phyloP scores from a whole-genome alignment of 1,140 invertebrate genomes.

The Pemphigus obesinymphae region DNA sequence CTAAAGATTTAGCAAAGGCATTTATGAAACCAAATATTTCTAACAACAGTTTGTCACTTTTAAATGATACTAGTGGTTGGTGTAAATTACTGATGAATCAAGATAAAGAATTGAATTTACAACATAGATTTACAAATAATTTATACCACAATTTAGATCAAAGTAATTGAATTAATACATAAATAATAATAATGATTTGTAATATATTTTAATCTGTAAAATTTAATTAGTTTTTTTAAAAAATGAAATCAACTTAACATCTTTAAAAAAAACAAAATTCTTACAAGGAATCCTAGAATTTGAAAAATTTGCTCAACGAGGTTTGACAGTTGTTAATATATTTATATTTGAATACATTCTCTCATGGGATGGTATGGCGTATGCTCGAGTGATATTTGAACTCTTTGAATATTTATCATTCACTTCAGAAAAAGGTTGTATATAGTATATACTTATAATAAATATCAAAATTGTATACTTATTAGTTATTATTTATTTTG shows the following conservation, averaged over 20 bases:
- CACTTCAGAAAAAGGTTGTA: constrained; percentile 26
- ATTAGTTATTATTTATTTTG: neutral
- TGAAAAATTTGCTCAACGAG: constrained; percentile 19
- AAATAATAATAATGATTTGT: neutral
- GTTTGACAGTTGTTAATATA: neutral
- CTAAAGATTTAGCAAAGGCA: constrained; percentile 20
- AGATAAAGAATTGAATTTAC: constrained; percentile 10
- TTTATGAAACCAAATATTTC: neutral
- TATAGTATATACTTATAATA: neutral
- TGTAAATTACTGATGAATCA: constrained; percentile 24
- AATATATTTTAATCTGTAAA: neutral
- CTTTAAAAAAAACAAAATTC: constrained; percentile 8
- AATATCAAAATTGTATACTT: neutral
- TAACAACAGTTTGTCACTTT: constrained; percentile 16
- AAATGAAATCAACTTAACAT: neutral
- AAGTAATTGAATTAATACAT: neutral
- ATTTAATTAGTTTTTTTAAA: constrained; percentile 14
- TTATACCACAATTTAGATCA: constrained; percentile 14
- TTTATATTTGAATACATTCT: constrained; percentile 20
- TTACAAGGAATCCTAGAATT: constrained; percentile 22
- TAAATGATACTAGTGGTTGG: constrained; percentile 5
- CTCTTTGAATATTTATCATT: constrained; percentile 27
- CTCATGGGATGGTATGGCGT: constrained; percentile 19
- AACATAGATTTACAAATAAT: constrained; percentile 30
- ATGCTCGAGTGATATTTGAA: neutral